Base-by-base conservation (phyloP, 2,797 vertebrate species). In the Enteromius paludinosus region DNA sequence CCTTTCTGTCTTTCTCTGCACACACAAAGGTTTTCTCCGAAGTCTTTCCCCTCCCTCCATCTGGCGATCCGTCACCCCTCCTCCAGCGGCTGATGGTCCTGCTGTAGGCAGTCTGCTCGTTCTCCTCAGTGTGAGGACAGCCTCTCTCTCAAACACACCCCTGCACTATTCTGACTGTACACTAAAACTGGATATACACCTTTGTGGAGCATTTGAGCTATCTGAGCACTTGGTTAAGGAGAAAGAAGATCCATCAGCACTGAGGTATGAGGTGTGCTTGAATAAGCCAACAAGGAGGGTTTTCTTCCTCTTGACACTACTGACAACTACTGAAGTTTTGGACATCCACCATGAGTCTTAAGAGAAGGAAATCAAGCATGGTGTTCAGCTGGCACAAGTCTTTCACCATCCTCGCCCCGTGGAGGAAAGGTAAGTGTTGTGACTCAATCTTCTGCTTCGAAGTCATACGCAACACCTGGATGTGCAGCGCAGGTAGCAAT, bases 381-480 rank as follows among this genome's bases (percentile, higher is more conserved):
- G 94, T 94, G 61, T 95, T 96, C 89, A 89, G 90, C 90, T 95
- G 95, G 95, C 93, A 96, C 70, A 94, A 91, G 84, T 94, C 94
- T 0, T 94, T 96, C 86, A 86, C 93, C 75, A 93, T 96, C 83
- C 88, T 91, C 79, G 88, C 92, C 73, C 92, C 94, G 3, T 96
- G 95, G 95, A 95, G 86, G 64, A 96, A 93, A 96, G 95, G 96
- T 96, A 95, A 86, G 68, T 61, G 9, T 43, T n/a, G 25, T 33
- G 62, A 54, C 17, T 74, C 47, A 56, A 20, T 80, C 70, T 85
- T 52, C 52, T 41, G 72, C 38, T 56, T 47, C 68, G 25, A 18
- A 38, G 43, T 81, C 66, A 78, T 47, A 28, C 28, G 61, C 77
- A 70, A 82, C 85, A 84, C 81, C 74, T 83, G 76, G 84, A 75